Evolutionary conservation across 1,140 invertebrate genomes (phyloP), one percentile per base, ranked within the genome.

Genomic region (Sminthurides bifidus): DNA sequence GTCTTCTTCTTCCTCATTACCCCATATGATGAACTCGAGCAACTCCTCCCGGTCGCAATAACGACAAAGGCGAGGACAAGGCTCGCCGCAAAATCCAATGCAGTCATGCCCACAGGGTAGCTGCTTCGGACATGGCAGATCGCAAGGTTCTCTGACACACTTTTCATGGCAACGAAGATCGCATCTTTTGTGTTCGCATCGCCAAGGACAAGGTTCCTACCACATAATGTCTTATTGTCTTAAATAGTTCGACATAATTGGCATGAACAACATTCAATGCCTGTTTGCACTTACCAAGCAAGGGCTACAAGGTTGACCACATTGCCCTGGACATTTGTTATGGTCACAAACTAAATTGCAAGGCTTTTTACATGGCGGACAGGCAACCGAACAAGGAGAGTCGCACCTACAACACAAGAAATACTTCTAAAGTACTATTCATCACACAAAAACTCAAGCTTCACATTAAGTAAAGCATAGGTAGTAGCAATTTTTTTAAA

Each of bases 81-180:
- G 69, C 67, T 85, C 83, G 14, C 81, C 80, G 70, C 83, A 85
- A 48, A 81, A 75, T 24, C 81, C 52, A 21, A 54, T 31, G n/a
- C 52, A 54, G 1, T 31, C 52, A 31, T 54, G 52, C 17, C 38
- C 40, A 54, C 52, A 54, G 14, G 15, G 14, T 3, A 79, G 68
- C 29, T 30, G 56, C 52, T 67, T 67, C 1, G 46, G 4, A 54
- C 80, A 83, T 1, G 74, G 72, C 60, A 74, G 63, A 30, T 70
- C 61, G 68, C 81, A 82, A 10, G 75, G 72, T 14, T 67, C 53
- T 3, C 72, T 66, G 52, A 68, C 65, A 68, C 80, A 82, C 54
- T 67, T 59, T 48, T 76, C 67, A 30, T 73, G 71, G 68, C 81
- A 83, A 59, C 66, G 60, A 23, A 71, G 74, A 0, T n/a, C 68